Conservation (phyloP, 2,797 vertebrate species). For the Meda fulgida region DNA sequence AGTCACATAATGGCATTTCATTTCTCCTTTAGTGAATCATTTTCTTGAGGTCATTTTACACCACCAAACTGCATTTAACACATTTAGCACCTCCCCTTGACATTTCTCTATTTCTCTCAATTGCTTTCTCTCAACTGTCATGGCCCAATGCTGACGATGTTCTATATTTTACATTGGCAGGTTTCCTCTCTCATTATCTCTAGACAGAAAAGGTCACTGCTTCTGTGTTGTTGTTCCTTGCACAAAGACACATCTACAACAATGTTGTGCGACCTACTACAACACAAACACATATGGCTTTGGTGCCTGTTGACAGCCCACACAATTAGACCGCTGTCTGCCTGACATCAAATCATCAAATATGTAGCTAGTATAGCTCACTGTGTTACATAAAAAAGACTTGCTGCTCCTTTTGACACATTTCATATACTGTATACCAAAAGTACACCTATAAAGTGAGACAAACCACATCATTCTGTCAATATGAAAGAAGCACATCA, state of each 20-base stretch:
- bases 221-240: conserved; percentile 40
- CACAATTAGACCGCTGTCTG: conserved; percentile 1
- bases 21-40: neutral
- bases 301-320: conserved; percentile 3
- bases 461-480: neutral
- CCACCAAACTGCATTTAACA: neutral
- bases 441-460: neutral
- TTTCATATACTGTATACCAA: neutral
- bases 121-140: conserved; percentile 1
- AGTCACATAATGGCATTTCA: neutral
- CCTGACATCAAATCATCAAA: conserved; percentile 10
- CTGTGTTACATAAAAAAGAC: neutral
- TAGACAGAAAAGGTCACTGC: conserved; percentile 43
- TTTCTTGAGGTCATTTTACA: conserved; percentile 12
- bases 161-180: conserved; percentile 11
- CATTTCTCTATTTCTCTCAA: conserved; percentile 12
- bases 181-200: conserved; percentile 43
- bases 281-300: conserved; percentile 18
- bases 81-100: conserved; percentile 11
- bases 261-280: conserved; percentile 6
- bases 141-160: neutral
- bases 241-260: conserved; percentile 26
- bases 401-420: neutral
- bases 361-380: neutral
- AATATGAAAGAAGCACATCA: too few species aligned